A percentile compares a stretch with the other conserved stretches of the same genome.
Evolutionary conservation across 2,113 vertebrate species (phyloP).

Genomic region (Nycticryphes semicollaris): DNA sequence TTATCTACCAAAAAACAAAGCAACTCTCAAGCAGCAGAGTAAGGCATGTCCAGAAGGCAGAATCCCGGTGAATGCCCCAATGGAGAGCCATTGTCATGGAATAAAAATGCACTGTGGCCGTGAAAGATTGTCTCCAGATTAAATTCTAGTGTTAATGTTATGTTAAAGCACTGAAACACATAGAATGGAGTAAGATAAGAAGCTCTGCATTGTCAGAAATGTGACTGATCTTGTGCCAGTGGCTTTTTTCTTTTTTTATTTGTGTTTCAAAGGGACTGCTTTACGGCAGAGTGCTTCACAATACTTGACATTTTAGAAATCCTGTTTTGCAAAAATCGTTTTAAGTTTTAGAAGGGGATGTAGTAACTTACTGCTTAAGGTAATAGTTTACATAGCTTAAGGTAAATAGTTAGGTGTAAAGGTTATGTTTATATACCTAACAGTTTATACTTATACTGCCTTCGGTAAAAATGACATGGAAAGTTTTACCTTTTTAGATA

Average conservation of each 20-base stretch:
- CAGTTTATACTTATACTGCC: background rate
- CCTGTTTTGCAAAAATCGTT: background rate
- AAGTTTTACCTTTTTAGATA: background rate
- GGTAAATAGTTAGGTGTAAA: background rate
- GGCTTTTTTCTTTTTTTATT: background rate
- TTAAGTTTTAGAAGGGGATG: background rate
- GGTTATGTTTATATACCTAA: background rate
- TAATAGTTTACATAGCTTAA: background rate
- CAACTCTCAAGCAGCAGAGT: background rate
- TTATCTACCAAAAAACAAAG: background rate
- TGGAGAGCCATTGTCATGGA: accelerated
- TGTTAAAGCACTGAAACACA: background rate
- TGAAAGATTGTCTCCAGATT: background rate
- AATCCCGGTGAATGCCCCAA: background rate
- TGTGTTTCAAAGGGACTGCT: background rate
- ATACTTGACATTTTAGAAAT: background rate
- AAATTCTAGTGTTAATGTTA: background rate
- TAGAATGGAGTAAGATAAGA: background rate
- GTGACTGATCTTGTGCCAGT: background rate
- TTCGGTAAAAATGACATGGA: background rate
- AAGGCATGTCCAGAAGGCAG: background rate
- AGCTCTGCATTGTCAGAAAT: background rate
- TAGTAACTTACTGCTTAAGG: background rate
- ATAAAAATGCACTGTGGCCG: background rate
- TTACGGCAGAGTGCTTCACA: background rate